Evolutionary conservation across 2,888 invertebrate genomes (phyloP).

Genomic region (Noctua pronuba): DNA sequence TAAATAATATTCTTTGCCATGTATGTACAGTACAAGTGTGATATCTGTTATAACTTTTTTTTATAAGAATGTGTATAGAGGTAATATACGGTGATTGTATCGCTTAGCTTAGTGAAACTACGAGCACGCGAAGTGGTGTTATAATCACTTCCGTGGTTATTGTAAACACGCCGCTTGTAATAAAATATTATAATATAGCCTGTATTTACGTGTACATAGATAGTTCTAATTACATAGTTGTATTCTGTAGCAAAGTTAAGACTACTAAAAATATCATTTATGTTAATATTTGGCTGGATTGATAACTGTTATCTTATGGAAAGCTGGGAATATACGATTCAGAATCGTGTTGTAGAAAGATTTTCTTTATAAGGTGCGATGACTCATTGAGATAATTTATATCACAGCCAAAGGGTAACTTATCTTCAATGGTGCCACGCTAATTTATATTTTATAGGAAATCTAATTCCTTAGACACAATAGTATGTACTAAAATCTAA

Average conservation of each 20-base stretch:
- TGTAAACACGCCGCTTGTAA: conserved; percentile 78
- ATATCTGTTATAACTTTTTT: conserved; percentile 71
- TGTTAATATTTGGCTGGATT: conserved; percentile 77
- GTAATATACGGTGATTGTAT: conserved; percentile 68
- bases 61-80: conserved; percentile 66
- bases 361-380: conserved; percentile 77
- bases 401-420: conserved; percentile 76
- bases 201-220: conserved; percentile 83
- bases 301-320: conserved; percentile 73
- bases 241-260: conserved; percentile 77
- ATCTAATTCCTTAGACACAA: conserved; percentile 82
- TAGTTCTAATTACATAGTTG: conserved; percentile 74
- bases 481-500: conserved; percentile 83
- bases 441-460: conserved; percentile 86
- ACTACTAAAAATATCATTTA: conserved; percentile 81
- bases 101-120: conserved; percentile 74
- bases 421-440: conserved; percentile 85
- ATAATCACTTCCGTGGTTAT: conserved; percentile 84
- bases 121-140: conserved; percentile 84
- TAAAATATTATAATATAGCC: conserved; percentile 75
- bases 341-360: conserved; percentile 82
- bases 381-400: conserved; percentile 80
- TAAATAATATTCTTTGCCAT: conserved; percentile 81
- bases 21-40: conserved; percentile 87
- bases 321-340: conserved; percentile 81